A percentile compares a stretch with the other conserved stretches of the same genome.
Conservation (phyloP, 2,888 invertebrate genomes). For the Nomada fucata region DNA sequence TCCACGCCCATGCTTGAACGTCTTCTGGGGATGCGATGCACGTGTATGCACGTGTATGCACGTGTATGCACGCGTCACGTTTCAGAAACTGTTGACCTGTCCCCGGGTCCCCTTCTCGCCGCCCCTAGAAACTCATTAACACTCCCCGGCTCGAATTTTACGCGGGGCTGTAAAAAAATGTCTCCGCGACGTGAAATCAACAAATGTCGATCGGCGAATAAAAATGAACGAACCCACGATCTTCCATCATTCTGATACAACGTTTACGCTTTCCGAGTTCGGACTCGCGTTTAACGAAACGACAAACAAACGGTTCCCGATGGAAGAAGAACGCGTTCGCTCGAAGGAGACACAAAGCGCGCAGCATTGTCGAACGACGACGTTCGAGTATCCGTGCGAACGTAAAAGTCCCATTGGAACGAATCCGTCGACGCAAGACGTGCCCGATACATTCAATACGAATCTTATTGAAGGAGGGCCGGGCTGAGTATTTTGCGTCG, state of each 20-base stretch:
- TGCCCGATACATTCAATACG: neutral
- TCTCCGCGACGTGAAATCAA: no score
- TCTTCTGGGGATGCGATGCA: constrained; percentile 75
- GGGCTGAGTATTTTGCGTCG: neutral
- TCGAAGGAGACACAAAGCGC: no score
- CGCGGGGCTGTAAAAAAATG: no score
- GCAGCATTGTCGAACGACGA: no score
- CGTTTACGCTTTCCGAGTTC: no score
- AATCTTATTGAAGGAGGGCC: neutral
- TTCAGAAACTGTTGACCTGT: constrained; percentile 71
- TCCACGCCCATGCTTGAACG: constrained; percentile 70
- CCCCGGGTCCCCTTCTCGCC: neutral
- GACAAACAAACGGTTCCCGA: no score
- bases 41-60: constrained; percentile 68
- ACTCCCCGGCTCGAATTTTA: neutral
- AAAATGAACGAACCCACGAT: no score
- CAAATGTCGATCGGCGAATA: no score
- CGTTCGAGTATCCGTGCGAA: no score
- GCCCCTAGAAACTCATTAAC: constrained; percentile 5
- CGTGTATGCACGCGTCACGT: constrained; percentile 62
- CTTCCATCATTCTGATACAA: no score
- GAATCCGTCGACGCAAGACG: neutral
- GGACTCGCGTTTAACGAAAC: no score
- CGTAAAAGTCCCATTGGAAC: neutral
- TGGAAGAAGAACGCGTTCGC: no score